Evolutionary conservation across 2,888 invertebrate species (phyloP).

Genomic region (Drosophila paramelanica): DNA sequence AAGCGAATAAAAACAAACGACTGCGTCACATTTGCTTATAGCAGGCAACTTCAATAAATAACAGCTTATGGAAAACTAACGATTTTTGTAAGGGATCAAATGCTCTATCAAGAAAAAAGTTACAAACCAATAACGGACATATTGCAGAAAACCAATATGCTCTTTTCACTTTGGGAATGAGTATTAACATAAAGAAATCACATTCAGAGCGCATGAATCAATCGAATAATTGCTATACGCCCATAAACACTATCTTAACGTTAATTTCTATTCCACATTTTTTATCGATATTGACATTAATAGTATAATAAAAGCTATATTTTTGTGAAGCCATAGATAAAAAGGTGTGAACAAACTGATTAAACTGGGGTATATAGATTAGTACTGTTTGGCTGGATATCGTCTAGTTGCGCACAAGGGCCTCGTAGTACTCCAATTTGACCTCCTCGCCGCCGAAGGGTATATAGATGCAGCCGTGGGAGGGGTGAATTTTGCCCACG

Average conservation of each 20-base stretch:
- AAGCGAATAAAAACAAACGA: too few species aligned
- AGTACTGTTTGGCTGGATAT: background rate
- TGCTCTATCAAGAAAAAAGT: too few species aligned
- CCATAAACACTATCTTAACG: conserved; percentile 3
- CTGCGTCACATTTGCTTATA: too few species aligned
- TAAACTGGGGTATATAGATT: background rate
- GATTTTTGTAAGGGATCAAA: too few species aligned
- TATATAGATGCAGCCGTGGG: conserved; percentile 88
- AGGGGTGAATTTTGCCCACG: conserved; percentile 87
- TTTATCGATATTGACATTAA: conserved; percentile 26
- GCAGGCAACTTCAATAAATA: too few species aligned
- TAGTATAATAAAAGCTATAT: background rate
- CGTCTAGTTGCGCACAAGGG: conserved; percentile 85
- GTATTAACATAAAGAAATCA: too few species aligned
- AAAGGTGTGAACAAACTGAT: conserved; percentile 6
- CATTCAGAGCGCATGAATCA: background rate
- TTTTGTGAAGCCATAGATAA: conserved; percentile 16
- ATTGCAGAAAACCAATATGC: background rate
- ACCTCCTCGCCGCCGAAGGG: conserved; percentile 89
- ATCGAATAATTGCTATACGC: background rate
- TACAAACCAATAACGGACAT: too few species aligned
- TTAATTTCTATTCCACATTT: background rate
- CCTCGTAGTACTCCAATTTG: conserved; percentile 88
- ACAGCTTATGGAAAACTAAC: too few species aligned
- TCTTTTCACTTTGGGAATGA: background rate